Evolutionary conservation across 2,888 invertebrate genomes (phyloP).

Genomic region (Gisinianus flammeolus): DNA sequence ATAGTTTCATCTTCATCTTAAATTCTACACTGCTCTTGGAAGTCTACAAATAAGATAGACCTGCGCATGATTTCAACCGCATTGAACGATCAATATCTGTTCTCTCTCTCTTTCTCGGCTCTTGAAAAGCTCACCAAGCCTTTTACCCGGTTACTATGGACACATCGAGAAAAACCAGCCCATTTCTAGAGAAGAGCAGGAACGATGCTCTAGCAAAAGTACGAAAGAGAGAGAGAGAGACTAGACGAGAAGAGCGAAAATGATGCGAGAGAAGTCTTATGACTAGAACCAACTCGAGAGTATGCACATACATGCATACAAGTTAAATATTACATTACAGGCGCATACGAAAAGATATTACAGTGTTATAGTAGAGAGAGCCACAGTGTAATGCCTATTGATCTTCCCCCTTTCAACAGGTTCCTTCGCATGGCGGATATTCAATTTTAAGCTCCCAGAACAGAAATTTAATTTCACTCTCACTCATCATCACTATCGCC

Average conservation of each 20-base stretch:
- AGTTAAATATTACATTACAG: not conserved
- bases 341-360: not conserved
- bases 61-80: constrained; percentile 45
- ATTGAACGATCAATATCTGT: constrained; percentile 44
- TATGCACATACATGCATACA: not conserved
- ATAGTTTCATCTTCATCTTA: no score
- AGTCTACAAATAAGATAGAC: constrained; percentile 74
- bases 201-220: constrained; percentile 4
- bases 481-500: constrained; percentile 26
- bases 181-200: constrained; percentile 25
- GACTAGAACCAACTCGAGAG: constrained; percentile 10
- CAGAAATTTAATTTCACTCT: constrained; percentile 35
- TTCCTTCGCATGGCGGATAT: constrained; percentile 42
- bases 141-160: constrained; percentile 34
- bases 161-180: constrained; percentile 32
- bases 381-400: constrained; percentile 30
- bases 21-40: no score
- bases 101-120: constrained; percentile 33
- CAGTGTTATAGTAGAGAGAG: not conserved
- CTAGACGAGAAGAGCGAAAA: not conserved
- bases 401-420: constrained; percentile 42
- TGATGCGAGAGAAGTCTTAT: constrained; percentile 24
- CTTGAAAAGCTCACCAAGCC: constrained; percentile 33
- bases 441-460: constrained; percentile 40
- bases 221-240: constrained; percentile 30